These are phyloP conservation scores for Valencia hispanica DNA, from an alignment of 2,797 vertebrate species.

Conservation along the genomic window DNA sequence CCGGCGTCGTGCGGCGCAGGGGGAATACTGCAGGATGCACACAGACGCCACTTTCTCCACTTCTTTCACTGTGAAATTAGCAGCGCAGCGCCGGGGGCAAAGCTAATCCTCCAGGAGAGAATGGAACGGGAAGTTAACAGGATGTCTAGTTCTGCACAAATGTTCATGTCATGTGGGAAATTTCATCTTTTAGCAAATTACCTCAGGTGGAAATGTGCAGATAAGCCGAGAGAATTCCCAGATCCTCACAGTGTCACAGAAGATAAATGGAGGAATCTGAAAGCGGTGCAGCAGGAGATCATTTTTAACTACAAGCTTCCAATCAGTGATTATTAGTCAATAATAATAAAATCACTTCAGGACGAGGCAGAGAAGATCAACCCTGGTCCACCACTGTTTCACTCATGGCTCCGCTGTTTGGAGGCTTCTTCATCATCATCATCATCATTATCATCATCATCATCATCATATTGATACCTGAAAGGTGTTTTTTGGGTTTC, in stretches of 20 bases:
- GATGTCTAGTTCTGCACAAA: conserved; percentile 10
- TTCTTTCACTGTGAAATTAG: conserved; percentile 41
- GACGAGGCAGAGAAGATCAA: background rate
- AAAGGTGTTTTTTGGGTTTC: too few species aligned
- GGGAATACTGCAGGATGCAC: background rate
- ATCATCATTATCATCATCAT: too few species aligned
- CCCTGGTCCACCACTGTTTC: too few species aligned
- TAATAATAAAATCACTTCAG: conserved; percentile 27
- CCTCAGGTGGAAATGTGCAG: conserved; percentile 23
- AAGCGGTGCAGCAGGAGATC: conserved; percentile 8
- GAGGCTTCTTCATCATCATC: too few species aligned
- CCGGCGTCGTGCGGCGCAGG: background rate
- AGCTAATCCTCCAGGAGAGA: conserved; percentile 34
- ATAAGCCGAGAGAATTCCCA: conserved; percentile 23
- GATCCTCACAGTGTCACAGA: conserved; percentile 7
- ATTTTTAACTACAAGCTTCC: conserved; percentile 18
- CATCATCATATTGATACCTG: too few species aligned
- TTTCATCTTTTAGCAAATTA: conserved; percentile 34
- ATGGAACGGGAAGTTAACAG: conserved; percentile 3
- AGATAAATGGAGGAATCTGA: conserved; percentile 29
- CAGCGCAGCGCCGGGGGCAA: conserved; percentile 3
- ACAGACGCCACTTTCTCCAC: conserved; percentile 34
- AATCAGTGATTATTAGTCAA: conserved; percentile 19
- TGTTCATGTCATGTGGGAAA: conserved; percentile 21
- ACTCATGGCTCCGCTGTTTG: too few species aligned